A percentile compares a stretch with the other conserved stretches of the same genome.
Evolutionary conservation across 2,113 vertebrate species (phyloP).

Genomic region (Heptranchias perlo): DNA sequence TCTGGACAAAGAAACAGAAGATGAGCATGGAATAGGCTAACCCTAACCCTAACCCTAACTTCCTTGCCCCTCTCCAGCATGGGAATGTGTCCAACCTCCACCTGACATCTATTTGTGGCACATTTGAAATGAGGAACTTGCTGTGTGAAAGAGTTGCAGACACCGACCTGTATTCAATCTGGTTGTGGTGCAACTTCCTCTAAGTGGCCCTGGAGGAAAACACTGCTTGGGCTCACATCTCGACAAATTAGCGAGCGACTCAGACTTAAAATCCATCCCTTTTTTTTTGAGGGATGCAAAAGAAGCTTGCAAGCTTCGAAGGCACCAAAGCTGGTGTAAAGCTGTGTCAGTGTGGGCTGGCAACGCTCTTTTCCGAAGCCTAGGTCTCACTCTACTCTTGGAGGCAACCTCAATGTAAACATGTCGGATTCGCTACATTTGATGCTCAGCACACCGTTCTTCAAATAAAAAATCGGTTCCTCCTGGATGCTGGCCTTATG

Average conservation of each 20-base stretch:
- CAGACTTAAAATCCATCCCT: background rate
- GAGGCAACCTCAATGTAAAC: background rate
- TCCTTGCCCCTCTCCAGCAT: no score
- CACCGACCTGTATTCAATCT: background rate
- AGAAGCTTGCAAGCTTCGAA: background rate
- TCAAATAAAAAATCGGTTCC: background rate
- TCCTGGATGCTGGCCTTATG: background rate
- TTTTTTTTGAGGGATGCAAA: background rate
- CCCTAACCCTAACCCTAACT: no score
- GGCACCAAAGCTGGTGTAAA: background rate
- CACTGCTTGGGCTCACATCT: background rate
- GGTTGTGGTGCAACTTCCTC: background rate
- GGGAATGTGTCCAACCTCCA: background rate
- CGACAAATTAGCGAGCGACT: background rate
- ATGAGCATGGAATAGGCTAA: background rate
- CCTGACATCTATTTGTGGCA: background rate
- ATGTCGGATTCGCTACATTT: background rate
- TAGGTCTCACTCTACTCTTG: background rate
- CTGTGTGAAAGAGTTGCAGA: background rate
- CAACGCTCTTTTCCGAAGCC: background rate
- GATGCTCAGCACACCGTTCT: background rate
- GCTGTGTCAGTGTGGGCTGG: background rate
- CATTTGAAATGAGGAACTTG: background rate
- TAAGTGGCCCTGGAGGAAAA: background rate
- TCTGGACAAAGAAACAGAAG: background rate